Evolutionary conservation across 92 coral and sea anemone genomes (phyloP), one percentile per base, ranked within the genome.

Genomic region (Desmophyllum pertusum): DNA sequence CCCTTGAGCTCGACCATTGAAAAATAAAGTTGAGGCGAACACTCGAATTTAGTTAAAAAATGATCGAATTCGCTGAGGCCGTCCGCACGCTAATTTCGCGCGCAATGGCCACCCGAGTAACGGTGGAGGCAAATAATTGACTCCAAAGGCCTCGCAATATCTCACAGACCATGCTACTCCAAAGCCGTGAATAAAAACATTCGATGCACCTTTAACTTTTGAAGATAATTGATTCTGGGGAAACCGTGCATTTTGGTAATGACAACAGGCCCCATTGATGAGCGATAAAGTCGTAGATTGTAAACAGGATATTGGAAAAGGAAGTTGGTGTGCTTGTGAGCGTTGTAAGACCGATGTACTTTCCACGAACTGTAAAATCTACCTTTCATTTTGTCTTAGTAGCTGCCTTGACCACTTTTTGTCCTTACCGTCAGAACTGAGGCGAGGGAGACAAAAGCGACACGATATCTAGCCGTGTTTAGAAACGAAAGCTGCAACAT

Each of bases 221-320:
- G 23, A 18, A 17, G 18, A 19, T 62, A 64, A 29, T 33, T 40
- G 43, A 59, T 41, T 38, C 6, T 39, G 46, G 48, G 13, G 5
- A 27, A 19, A 7, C 18, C 21, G 72, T 62, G 15, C 30, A 27
- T 63, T 62, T 27, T 42, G 72, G 11, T 11, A 36, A 9, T 67
- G 36, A 68, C 38, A 69, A 80, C 76, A 68, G 37, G 19, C 27
- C 50, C 42, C 65, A 6, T 33, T 11, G 75, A 50, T 80, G 84
- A 69, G 27, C 41, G 72, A 36, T 38, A 66, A 17, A 66, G 41
- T 59, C 46, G 63, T 30, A 23, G 10, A 21, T 80, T 48, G 66
- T 45, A 68, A 67, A 68, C 84, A 80, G 76, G 76, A 46, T 67
- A 80, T 80, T 50, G 42, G 33, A 67, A 80, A 25, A 45, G 84